Percentiles rank a stretch among this genome's conserved stretches.
phyloP scores from a whole-genome alignment of 2,888 invertebrate species.

The Galerucella nymphaeae region DNA sequence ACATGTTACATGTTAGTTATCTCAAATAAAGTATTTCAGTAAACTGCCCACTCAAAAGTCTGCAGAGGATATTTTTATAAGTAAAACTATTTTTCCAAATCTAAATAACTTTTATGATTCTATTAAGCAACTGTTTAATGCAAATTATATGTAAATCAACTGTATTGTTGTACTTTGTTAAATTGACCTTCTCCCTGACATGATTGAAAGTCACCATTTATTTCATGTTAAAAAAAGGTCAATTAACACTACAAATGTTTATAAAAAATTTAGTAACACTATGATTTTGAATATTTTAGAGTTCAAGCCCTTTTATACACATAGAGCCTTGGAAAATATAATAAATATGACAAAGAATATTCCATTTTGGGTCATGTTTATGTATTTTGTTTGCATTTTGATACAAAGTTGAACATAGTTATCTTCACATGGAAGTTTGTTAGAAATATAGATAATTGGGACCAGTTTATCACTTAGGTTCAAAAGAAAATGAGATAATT shows the following conservation, averaged over 20 bases:
- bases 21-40: no score
- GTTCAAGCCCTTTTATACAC: no score
- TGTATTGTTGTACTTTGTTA: not conserved
- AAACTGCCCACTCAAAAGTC: not conserved
- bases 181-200: constrained; percentile 2
- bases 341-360: no score
- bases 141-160: not conserved
- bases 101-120: not conserved
- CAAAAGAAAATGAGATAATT: not conserved
- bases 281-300: no score
- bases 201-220: not conserved
- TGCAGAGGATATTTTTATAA: not conserved
- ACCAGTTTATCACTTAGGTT: not conserved
- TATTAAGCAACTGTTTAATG: not conserved
- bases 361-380: not conserved
- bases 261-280: no score
- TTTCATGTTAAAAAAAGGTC: not conserved
- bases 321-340: no score
- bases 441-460: not conserved
- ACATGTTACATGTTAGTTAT: no score
- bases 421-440: not conserved
- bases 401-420: not conserved
- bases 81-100: not conserved
- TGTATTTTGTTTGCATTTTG: not conserved
- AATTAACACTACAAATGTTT: not conserved